A percentile compares a stretch with the other conserved stretches of the same genome.
Evolutionary conservation across 2,113 vertebrate genomes (phyloP).

Genomic region (Misgurnus anguillicaudatus): DNA sequence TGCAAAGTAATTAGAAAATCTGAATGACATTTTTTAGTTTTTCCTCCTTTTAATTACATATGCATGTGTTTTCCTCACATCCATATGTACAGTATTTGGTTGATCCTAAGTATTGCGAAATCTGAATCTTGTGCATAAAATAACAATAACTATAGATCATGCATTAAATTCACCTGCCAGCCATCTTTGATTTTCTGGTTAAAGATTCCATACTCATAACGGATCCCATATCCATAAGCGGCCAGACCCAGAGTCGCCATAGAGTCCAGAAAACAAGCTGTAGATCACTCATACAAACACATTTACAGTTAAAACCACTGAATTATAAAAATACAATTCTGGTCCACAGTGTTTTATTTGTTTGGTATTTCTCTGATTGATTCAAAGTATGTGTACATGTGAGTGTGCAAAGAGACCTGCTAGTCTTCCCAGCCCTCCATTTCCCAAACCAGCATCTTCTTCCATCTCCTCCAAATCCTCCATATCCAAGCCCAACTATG

Average conservation of each 20-base stretch:
- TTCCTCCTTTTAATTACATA: too few relatives aligned
- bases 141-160: not conserved
- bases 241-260: slow-evolving; percentile 96
- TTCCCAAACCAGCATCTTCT: slow-evolving; percentile 94
- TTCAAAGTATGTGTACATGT: not conserved
- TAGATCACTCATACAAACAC: not conserved
- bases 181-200: slow-evolving; percentile 95
- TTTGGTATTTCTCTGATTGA: not conserved
- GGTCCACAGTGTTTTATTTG: not conserved
- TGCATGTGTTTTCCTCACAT: too few relatives aligned
- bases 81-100: too few relatives aligned
- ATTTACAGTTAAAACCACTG: not conserved
- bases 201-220: slow-evolving; percentile 97
- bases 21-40: too few relatives aligned
- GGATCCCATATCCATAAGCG: slow-evolving; percentile 94
- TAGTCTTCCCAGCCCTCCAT: slow-evolving; percentile 92
- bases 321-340: not conserved
- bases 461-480: slow-evolving; percentile 98
- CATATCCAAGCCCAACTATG: slow-evolving; percentile 92
- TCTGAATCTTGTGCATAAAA: too few relatives aligned
- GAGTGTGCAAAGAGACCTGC: slow-evolving; percentile 79
- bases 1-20: too few relatives aligned
- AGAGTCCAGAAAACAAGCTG: slow-evolving; percentile 95
- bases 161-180: slow-evolving; percentile 85
- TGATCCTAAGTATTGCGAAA: not conserved